These are phyloP conservation scores for Nemapogon koenigi DNA, from an alignment of 2,888 invertebrate genomes.

Conservation along the genomic window DNA sequence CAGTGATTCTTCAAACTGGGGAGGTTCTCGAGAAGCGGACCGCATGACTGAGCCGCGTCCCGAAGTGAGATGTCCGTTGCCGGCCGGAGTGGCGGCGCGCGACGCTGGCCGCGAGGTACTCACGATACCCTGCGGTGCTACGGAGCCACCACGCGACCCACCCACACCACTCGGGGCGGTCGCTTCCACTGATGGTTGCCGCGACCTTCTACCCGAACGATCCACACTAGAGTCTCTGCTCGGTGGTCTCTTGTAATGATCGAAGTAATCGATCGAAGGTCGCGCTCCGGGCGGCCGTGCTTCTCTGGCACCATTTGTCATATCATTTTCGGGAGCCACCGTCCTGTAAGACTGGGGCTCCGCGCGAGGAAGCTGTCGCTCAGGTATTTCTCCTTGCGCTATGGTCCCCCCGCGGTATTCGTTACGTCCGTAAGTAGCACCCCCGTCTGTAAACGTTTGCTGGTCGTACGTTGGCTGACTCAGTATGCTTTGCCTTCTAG, in stretches of 20 bases:
- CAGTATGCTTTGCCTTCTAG: conserved; percentile 43
- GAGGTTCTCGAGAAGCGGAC: conserved; percentile 52
- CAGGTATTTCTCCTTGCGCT: conserved; percentile 39
- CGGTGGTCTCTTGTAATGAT: conserved; percentile 92
- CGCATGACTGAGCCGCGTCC: conserved; percentile 64
- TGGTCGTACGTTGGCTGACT: conserved; percentile 40
- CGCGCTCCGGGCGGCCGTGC: conserved; percentile 37
- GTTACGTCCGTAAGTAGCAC: conserved; percentile 33
- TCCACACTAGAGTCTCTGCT: conserved; percentile 89
- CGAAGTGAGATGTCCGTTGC: conserved; percentile 72
- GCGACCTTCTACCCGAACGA: conserved; percentile 77
- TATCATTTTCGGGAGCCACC: conserved; percentile 44
- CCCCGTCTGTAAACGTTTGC: conserved; percentile 33
- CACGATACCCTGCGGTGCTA: conserved; percentile 77
- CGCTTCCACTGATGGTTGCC: conserved; percentile 82
- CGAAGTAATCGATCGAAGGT: conserved; percentile 87
- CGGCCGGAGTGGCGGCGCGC: conserved; percentile 44
- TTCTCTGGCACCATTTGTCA: conserved; percentile 43
- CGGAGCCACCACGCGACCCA: conserved; percentile 71
- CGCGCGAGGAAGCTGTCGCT: conserved; percentile 27
- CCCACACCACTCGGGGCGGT: conserved; percentile 54
- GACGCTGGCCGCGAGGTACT: conserved; percentile 61
- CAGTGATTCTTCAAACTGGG: conserved; percentile 84
- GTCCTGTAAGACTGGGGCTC: conserved; percentile 35
- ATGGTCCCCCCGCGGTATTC: conserved; percentile 47